Percentiles rank a stretch among this genome's conserved stretches.
These are phyloP conservation scores for Eupithecia insigniata DNA, from an alignment of 2,888 invertebrate genomes.

Conservation along the genomic window DNA sequence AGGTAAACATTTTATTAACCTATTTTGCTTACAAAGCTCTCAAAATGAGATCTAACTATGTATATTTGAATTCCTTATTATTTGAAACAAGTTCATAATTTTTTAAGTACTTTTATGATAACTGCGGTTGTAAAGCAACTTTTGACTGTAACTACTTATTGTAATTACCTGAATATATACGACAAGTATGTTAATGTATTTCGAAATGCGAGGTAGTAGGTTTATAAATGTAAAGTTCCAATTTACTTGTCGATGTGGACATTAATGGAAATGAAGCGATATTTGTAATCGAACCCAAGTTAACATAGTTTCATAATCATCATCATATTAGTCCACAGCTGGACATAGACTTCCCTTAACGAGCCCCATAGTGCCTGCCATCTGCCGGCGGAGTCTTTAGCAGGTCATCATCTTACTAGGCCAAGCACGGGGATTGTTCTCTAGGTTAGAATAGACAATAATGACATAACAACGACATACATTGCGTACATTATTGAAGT, in stretches of 20 bases:
- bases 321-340: not conserved
- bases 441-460: too few species aligned
- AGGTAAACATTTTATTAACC: too few species aligned
- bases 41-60: too few species aligned
- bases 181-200: slow-evolving; percentile 28
- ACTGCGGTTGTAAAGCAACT: slow-evolving; percentile 13
- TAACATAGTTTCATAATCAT: not conserved
- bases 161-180: slow-evolving; percentile 29
- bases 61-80: not conserved
- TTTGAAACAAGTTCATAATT: not conserved
- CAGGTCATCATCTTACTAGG: not conserved
- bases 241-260: slow-evolving; percentile 14
- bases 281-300: slow-evolving; percentile 6
- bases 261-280: slow-evolving; percentile 14
- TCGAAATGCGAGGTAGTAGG: slow-evolving; percentile 19
- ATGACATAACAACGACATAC: too few species aligned
- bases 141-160: slow-evolving; percentile 19
- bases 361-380: not conserved
- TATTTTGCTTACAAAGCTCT: too few species aligned
- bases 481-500: too few species aligned
- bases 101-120: not conserved
- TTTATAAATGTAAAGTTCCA: slow-evolving; percentile 18
- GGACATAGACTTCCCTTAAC: not conserved
- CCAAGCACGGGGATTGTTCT: too few species aligned
- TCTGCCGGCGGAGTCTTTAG: not conserved